These are phyloP conservation scores for Priocnemis perturbator DNA, from an alignment of 2,888 invertebrate species.

Conservation along the genomic window DNA sequence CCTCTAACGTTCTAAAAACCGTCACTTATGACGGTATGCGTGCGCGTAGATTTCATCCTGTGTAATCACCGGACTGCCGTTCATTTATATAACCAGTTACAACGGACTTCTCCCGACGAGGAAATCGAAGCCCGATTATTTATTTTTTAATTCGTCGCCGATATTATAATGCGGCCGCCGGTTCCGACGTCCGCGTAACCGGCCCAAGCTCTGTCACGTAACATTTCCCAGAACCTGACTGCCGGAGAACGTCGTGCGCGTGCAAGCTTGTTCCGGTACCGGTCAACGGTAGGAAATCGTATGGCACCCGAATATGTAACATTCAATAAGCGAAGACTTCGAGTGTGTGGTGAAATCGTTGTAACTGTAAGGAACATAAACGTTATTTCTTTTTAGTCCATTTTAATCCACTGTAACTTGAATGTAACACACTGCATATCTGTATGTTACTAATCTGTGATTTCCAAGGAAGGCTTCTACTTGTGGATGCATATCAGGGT, in stretches of 20 bases:
- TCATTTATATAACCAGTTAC: conserved; percentile 21
- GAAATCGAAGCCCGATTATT: conserved; percentile 16
- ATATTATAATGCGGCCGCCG: conserved; percentile 22
- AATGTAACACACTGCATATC: too few species aligned
- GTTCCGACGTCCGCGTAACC: conserved; percentile 25
- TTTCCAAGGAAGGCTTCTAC: too few species aligned
- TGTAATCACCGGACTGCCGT: conserved; percentile 5
- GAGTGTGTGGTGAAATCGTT: too few species aligned
- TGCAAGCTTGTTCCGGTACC: conserved; percentile 30
- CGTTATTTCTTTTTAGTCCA: background rate
- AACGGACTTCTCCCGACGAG: background rate
- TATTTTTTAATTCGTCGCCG: conserved; percentile 11
- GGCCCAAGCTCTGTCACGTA: conserved; percentile 23
- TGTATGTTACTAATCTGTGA: too few species aligned
- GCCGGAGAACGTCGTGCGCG: background rate
- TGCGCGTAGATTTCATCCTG: too few species aligned
- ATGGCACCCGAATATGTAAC: background rate
- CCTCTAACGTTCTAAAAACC: too few species aligned
- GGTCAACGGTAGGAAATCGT: conserved; percentile 24
- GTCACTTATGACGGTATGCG: too few species aligned
- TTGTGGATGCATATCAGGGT: too few species aligned
- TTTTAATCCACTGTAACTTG: too few species aligned
- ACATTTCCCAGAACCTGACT: conserved; percentile 15
- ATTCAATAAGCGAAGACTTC: too few species aligned
- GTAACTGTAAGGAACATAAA: background rate